These are phyloP conservation scores for Dermochelys coriacea DNA, from an alignment of 2,797 vertebrate species.

Conservation along the genomic window DNA sequence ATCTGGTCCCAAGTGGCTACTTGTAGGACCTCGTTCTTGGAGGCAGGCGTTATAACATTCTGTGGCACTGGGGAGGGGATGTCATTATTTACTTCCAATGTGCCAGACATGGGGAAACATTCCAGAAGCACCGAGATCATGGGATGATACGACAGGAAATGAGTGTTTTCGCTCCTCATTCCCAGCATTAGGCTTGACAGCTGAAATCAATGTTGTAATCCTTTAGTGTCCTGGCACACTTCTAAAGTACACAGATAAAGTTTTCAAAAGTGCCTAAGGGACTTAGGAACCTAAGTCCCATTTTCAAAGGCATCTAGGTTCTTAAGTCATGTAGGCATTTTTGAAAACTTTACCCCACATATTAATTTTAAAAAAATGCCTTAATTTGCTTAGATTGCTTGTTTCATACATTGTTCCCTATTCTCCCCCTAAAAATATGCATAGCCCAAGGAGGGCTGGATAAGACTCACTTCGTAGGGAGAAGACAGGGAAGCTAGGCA, in stretches of 20 bases:
- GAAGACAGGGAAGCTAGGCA: not conserved
- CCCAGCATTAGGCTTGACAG: not conserved
- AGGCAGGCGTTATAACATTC: not conserved
- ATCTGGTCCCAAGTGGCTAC: rapidly evolving
- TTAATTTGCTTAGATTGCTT: not conserved
- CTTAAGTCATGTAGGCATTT: not conserved
- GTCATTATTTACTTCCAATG: not conserved
- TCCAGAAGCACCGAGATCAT: not conserved
- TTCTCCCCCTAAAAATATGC: not conserved
- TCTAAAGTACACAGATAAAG: not conserved
- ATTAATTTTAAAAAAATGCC: not conserved
- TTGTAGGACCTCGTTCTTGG: not conserved
- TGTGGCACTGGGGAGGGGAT: not conserved
- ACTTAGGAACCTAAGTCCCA: not conserved
- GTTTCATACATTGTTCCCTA: not conserved
- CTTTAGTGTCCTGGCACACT: not conserved
- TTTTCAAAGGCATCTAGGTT: not conserved
- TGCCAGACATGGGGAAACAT: not conserved
- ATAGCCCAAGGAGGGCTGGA: not conserved
- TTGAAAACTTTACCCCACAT: not conserved
- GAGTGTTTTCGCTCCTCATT: not conserved
- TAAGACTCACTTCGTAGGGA: not conserved
- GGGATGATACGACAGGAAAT: not conserved
- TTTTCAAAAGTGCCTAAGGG: not conserved
- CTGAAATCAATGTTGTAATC: not conserved